Evolutionary conservation across 2,113 vertebrate genomes (phyloP).

Genomic region (Etheostoma cragini): DNA sequence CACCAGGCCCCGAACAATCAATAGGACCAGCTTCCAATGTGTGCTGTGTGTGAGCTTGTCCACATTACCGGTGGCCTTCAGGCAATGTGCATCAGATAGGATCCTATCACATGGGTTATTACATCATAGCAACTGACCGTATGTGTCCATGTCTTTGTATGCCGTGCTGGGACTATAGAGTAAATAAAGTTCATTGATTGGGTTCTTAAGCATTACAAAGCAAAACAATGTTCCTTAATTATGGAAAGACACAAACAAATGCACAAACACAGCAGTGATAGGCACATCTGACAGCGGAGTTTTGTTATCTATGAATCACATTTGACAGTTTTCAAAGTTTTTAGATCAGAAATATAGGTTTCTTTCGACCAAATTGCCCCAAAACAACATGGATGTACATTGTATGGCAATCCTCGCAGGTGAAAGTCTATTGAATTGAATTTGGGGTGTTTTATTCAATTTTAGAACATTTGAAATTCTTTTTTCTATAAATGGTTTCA

Average conservation of each 20-base stretch:
- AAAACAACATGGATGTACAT: no score
- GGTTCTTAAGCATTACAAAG: neutral
- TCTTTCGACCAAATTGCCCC: no score
- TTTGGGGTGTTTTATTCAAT: no score
- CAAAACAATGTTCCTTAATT: neutral
- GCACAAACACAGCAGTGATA: neutral
- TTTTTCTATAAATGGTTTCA: no score
- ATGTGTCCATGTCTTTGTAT: neutral
- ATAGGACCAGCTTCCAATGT: conserved; percentile 23
- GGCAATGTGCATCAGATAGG: neutral
- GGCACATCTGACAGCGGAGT: neutral
- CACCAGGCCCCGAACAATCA: conserved; percentile 27
- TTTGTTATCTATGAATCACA: no score
- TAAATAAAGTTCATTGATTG: conserved; percentile 11
- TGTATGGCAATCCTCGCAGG: no score
- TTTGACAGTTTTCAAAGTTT: no score
- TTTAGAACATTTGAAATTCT: no score
- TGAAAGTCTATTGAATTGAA: no score
- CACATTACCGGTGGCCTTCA: conserved; percentile 23
- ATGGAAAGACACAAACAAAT: neutral
- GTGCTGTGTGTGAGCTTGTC: conserved; percentile 20
- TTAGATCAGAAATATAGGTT: no score
- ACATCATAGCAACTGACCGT: conserved; percentile 3
- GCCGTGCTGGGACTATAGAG: neutral
- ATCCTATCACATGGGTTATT: conserved; percentile 20